Evolutionary conservation across 1,140 invertebrate species (phyloP), one percentile per base, ranked within the genome.

Genomic region (Brachionus rubens): DNA sequence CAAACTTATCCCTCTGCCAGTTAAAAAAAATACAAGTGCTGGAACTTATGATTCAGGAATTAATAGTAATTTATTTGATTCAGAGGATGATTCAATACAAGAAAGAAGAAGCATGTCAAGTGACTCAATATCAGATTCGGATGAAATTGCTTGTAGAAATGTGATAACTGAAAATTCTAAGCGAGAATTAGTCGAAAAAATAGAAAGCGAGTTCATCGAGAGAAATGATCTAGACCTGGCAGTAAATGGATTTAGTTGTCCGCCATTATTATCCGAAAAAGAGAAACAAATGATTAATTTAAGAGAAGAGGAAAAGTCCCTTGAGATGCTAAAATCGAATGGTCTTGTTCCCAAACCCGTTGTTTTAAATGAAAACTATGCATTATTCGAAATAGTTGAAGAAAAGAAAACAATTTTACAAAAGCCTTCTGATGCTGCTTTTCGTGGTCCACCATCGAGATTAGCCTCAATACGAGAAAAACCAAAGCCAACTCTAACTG

Each of bases 21-120:
- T 43, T 46, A 65, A 65, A 43, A 65, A 65, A n/a, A 65, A 65
- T 19, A 26, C n/a, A 19, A 65, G 59, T 65, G 59, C 59, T n/a
- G 59, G 59, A 19, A 65, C 59, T n/a, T 36, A 65, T 6, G 59
- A 65, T 24, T 65, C 59, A 5, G 59, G 59, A 16, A 65, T 65
- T 43, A 43, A 21, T 36, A 65, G 59, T 26, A 3, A 46, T 43
- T 43, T 43, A 41, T n/a, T n/a, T n/a, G 40, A 43, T 21, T 65
- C 59, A 4, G 56, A 62, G 4, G 56, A 62, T n/a, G 26, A 36
- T 7, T 7, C 5, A 1, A 62, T 62, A 19, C 16, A 28, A 4
- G 56, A 62, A 62, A 62, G 56, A 62, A 19, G 16, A 14, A 43
- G 36, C 10, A 21, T 65, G 5, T 14, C 59, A 36, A 43, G 36